Evolutionary conservation across 2,888 invertebrate genomes (phyloP), one percentile per base, ranked within the genome.

Genomic region (Invenusta paracnida): DNA sequence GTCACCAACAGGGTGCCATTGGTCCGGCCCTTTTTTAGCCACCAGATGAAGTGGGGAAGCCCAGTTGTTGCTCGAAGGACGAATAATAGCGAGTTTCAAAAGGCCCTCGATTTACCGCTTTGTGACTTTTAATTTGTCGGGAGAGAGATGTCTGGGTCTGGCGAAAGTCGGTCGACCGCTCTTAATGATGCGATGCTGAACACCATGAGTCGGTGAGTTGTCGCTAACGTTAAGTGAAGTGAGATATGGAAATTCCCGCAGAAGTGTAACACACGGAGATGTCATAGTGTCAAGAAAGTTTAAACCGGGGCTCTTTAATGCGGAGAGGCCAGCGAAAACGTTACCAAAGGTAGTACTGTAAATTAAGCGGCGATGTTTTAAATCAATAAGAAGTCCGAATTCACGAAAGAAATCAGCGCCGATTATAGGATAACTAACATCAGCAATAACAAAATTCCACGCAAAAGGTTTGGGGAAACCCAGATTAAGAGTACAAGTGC

Each of bases 41-140:
- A 67, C 90, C 87, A 90, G 85, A 84, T 90, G 90, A 0, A 92
- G 87, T 0, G 91, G 92, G 81, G 89, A 90, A 0, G 91, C 88
- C 91, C 91, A 92, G 0, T 88, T 87, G 66, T 91, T 91, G 0
- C 89, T 90, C 0, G 91, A 92, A 0, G 91, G 92, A 0, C 91
- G 88, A 66, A 91, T 91, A 13, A 92, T 91, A 0, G 91, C 92
- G 27, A 89, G 87, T 28, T 91, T 79, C 27, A 79, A 28, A 79
- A 79, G 79, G 27, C 27, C 29, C 79, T 79, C 27, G 79, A 79
- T 27, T 79, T 79, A 11, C 23, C 23, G 79, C 79, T 79, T 79
- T 79, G 79, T 25, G 79, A 79, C 79, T 25, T 27, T 23, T 28
- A 13, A 28, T 28, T 79, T 79, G 23, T 79, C 83, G n/a, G 23